Evolutionary conservation across 2,113 vertebrate species (phyloP).

Genomic region (Pangasianodon gigas): DNA sequence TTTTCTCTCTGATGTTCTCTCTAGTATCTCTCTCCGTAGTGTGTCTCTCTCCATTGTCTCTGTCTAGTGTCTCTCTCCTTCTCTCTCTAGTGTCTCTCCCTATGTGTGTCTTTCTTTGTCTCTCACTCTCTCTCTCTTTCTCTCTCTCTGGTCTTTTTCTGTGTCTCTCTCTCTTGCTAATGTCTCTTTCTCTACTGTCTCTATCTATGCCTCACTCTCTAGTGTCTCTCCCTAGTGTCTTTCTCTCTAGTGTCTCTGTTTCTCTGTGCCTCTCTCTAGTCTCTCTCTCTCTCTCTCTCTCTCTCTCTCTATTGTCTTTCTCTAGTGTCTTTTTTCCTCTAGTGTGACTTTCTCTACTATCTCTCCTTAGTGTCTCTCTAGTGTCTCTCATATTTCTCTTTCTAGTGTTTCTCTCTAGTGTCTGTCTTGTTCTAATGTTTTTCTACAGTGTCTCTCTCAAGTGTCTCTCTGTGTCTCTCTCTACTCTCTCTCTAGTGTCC

Average conservation of each 20-base stretch:
- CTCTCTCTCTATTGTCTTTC: not conserved
- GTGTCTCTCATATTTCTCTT: not conserved
- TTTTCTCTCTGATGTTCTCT: not conserved
- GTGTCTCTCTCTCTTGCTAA: not conserved
- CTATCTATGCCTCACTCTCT: not conserved
- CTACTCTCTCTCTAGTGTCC: not conserved
- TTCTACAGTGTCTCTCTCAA: not conserved
- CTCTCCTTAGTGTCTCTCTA: not conserved
- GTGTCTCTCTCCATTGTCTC: not conserved
- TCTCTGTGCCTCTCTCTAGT: not conserved
- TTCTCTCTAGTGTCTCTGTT: not conserved
- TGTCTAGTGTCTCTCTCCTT: not conserved
- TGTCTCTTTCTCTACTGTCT: not conserved
- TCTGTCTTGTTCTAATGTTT: not conserved
- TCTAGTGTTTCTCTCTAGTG: not conserved
- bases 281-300: not conserved
- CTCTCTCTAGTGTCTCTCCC: not conserved
- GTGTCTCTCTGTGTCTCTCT: not conserved
- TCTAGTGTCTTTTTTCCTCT: not conserved
- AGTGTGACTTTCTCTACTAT: not conserved
- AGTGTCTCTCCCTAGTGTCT: not conserved
- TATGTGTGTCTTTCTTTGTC: not conserved
- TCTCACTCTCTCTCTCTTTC: not conserved
- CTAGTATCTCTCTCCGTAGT: not conserved
- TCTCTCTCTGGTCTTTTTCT: fast-evolving